Conservation (phyloP, 2,888 invertebrate genomes). For the Thymelicus sylvestris region DNA sequence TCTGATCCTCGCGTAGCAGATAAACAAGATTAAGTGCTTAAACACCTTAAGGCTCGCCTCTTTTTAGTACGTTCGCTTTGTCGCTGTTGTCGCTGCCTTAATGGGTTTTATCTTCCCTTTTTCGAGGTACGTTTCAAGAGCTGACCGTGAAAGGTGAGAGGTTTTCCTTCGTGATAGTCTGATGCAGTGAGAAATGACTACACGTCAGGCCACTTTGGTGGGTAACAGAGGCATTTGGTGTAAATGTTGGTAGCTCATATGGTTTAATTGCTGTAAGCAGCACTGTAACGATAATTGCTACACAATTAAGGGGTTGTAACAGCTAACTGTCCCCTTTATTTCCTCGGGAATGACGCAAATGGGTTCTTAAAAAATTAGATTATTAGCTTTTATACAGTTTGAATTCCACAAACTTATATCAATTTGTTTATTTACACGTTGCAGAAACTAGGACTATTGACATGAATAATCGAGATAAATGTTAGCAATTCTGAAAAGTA, state of each 20-base stretch:
- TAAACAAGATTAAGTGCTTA: conserved; percentile 66
- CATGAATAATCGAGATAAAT: too few relatives aligned
- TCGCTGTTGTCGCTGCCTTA: conserved; percentile 5
- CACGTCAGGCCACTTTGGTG: neutral
- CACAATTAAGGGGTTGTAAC: conserved; percentile 29
- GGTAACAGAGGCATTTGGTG: neutral
- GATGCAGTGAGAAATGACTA: neutral
- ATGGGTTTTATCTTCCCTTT: conserved; percentile 24
- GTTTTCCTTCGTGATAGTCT: neutral
- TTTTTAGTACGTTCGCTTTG: conserved; percentile 11
- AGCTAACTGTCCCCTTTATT: conserved; percentile 19
- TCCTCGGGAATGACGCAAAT: neutral
- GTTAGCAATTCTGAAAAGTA: too few relatives aligned
- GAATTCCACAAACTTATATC: too few relatives aligned
- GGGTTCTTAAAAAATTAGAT: too few relatives aligned
- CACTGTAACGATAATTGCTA: conserved; percentile 30
- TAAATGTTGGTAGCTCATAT: conserved; percentile 5
- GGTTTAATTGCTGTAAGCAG: conserved; percentile 24
- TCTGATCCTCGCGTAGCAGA: conserved; percentile 54
- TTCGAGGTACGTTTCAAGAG: neutral
- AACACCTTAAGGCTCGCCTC: conserved; percentile 46
- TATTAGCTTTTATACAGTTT: too few relatives aligned
- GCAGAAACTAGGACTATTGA: too few relatives aligned
- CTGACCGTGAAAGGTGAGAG: neutral
- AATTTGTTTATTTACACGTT: too few relatives aligned